Evolutionary conservation across 2,888 invertebrate species (phyloP).

Genomic region (Odontomyia ornata): DNA sequence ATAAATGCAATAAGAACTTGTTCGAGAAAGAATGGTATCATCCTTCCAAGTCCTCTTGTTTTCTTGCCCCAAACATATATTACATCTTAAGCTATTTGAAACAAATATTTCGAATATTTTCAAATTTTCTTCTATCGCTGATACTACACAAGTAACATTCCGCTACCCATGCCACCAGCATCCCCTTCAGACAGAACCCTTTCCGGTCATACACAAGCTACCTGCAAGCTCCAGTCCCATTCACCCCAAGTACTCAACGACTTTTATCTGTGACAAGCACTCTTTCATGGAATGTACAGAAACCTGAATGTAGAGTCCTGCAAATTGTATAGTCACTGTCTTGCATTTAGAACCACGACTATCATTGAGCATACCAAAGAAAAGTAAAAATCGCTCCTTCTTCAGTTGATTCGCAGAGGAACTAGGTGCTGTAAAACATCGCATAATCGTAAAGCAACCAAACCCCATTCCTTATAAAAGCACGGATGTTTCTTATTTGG

Average conservation of each 20-base stretch:
- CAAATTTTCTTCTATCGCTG: conserved; percentile 49
- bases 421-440: conserved; percentile 47
- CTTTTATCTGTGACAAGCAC: conserved; percentile 36
- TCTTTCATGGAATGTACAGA: neutral
- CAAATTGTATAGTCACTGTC: conserved; percentile 28
- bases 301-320: conserved; percentile 25
- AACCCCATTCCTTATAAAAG: neutral
- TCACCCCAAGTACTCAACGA: neutral
- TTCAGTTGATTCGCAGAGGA: conserved; percentile 42
- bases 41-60: neutral
- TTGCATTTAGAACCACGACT: neutral
- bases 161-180: neutral
- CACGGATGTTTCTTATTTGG: neutral
- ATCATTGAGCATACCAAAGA: conserved; percentile 9
- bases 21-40: neutral
- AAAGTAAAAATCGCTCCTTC: conserved; percentile 45
- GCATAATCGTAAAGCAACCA: conserved; percentile 37
- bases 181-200: neutral
- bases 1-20: too few species aligned
- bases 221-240: conserved; percentile 17
- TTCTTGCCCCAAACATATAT: conserved; percentile 49
- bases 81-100: conserved; percentile 51
- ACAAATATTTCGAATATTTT: conserved; percentile 51
- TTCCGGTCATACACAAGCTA: neutral
- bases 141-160: neutral